phyloP scores from a whole-genome alignment of 1,140 invertebrate species.

The Drosophila elegans region DNA sequence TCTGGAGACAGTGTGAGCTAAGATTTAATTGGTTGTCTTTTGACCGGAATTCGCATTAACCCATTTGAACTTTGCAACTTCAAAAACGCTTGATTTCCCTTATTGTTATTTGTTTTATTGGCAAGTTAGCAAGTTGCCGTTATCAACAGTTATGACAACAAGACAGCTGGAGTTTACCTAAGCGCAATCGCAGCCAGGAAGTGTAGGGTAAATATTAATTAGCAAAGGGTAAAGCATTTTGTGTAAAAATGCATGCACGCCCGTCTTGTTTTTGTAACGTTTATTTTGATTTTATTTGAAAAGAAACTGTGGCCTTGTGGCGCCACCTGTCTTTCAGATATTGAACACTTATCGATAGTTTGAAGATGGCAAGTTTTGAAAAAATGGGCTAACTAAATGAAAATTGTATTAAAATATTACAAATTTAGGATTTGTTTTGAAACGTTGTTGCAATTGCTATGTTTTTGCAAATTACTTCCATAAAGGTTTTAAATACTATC shows the following conservation, averaged over 20 bases:
- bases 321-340: background rate
- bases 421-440: too few relatives aligned
- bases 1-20: constrained; percentile 21
- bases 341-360: background rate
- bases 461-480: too few relatives aligned
- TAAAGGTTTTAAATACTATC: too few relatives aligned
- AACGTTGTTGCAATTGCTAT: too few relatives aligned
- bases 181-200: constrained; percentile 56
- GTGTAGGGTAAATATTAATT: constrained; percentile 54
- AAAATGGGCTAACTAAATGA: too few relatives aligned
- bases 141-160: constrained; percentile 36
- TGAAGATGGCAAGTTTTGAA: background rate
- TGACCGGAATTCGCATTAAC: constrained; percentile 47
- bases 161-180: constrained; percentile 15
- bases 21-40: constrained; percentile 34
- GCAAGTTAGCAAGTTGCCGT: constrained; percentile 14
- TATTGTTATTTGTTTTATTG: constrained; percentile 24
- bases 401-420: too few relatives aligned
- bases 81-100: constrained; percentile 45
- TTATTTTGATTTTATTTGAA: constrained; percentile 36
- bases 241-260: constrained; percentile 20
- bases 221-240: constrained; percentile 40
- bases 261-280: constrained; percentile 9
- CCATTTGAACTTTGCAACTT: constrained; percentile 43
- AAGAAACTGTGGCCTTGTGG: constrained; percentile 1